Evolutionary conservation across 2,888 invertebrate genomes (phyloP).

Genomic region (Agriotes lineatus): DNA sequence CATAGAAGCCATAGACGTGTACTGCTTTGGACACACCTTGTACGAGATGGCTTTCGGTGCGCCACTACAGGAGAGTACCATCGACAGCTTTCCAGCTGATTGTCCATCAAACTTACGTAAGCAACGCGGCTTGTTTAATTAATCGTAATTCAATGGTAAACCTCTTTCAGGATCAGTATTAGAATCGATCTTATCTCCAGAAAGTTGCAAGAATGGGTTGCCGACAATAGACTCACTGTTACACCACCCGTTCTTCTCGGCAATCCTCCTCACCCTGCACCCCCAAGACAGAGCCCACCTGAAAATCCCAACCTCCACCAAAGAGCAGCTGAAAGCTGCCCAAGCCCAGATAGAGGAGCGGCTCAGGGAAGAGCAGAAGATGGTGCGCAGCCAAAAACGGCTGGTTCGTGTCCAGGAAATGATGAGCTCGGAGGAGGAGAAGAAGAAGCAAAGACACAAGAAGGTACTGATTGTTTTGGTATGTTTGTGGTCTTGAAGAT

Average conservation of each 20-base stretch:
- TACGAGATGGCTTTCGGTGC: conserved; percentile 91
- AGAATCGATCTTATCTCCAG: conserved; percentile 76
- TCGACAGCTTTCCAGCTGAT: conserved; percentile 73
- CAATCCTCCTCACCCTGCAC: conserved; percentile 64
- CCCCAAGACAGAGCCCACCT: conserved; percentile 68
- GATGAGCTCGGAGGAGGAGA: conserved; percentile 88
- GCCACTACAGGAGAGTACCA: conserved; percentile 78
- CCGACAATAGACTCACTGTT: conserved; percentile 77
- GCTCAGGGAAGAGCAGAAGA: conserved; percentile 80
- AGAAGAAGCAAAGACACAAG: conserved; percentile 83
- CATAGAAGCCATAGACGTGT: conserved; percentile 84
- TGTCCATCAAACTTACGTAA: conserved; percentile 75
- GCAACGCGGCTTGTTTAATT: conserved; percentile 54
- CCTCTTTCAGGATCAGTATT: conserved; percentile 71
- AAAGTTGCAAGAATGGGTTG: conserved; percentile 80
- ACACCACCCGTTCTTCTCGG: conserved; percentile 77
- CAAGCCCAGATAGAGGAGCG: conserved; percentile 73
- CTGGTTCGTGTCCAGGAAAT: conserved; percentile 87
- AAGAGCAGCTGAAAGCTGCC: conserved; percentile 75
- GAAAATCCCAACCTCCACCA: conserved; percentile 78
- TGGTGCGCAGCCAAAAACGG: conserved; percentile 82
- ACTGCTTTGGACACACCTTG: conserved; percentile 88
- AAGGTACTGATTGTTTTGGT: conserved; percentile 65
- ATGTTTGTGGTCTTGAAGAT: conserved; percentile 34
- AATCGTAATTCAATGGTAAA: background rate